Conservation (phyloP, 1,140 invertebrate genomes). For the Bombus consobrinus region DNA sequence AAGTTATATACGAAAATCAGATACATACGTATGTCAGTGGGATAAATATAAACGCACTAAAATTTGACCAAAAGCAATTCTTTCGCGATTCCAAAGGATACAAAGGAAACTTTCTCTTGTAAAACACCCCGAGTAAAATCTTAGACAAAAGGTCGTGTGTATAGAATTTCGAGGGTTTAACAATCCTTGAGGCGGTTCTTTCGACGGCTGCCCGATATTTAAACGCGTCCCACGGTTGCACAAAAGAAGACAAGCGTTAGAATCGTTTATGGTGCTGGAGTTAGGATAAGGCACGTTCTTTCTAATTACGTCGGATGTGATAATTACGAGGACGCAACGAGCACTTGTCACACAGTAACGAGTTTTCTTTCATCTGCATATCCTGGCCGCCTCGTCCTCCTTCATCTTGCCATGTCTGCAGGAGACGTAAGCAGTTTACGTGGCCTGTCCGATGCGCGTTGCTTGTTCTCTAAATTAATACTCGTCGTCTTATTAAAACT, state of each 20-base stretch:
- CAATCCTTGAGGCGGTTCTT: constrained; percentile 4
- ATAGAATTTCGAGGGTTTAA: constrained; percentile 5
- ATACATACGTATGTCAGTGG: too few relatives aligned
- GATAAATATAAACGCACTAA: not conserved
- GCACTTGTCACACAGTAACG: constrained; percentile 70
- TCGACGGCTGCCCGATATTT: constrained; percentile 27
- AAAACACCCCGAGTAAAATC: not conserved
- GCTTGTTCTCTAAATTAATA: constrained; percentile 62
- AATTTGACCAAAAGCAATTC: not conserved
- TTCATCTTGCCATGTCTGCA: constrained; percentile 30
- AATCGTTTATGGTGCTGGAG: constrained; percentile 59
- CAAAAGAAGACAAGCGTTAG: constrained; percentile 53
- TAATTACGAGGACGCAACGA: constrained; percentile 68
- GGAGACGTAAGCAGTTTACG: constrained; percentile 64
- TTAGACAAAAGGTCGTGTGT: not conserved
- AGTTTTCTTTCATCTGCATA: constrained; percentile 71
- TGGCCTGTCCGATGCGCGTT: constrained; percentile 47
- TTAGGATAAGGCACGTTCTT: constrained; percentile 72
- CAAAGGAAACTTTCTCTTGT: not conserved
- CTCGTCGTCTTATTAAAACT: constrained; percentile 42
- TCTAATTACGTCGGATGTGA: constrained; percentile 71
- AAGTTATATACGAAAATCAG: too few relatives aligned
- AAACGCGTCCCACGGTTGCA: constrained; percentile 36
- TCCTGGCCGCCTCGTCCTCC: constrained; percentile 47
- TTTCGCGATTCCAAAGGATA: not conserved